Evolutionary conservation across 2,113 vertebrate genomes (phyloP).

Genomic region (Pavo muticus): DNA sequence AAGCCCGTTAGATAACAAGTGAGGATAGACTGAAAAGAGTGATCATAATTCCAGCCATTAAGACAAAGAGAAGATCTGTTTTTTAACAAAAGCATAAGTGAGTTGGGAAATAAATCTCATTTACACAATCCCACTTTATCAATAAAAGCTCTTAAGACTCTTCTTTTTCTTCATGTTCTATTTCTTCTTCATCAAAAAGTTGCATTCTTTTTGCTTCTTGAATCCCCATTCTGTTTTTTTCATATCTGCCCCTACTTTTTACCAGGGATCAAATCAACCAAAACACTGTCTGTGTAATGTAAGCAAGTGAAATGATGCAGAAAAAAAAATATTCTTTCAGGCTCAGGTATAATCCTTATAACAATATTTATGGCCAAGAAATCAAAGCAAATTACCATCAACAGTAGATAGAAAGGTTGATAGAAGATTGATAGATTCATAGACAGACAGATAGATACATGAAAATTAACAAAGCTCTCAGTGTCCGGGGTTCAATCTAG

Average conservation of each 20-base stretch:
- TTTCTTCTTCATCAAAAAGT: neutral
- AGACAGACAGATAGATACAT: neutral
- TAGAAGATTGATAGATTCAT: neutral
- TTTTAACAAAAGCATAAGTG: neutral
- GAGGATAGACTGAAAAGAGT: neutral
- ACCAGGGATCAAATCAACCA: neutral
- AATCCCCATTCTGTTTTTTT: neutral
- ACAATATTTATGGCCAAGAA: neutral
- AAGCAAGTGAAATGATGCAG: neutral
- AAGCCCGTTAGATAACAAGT: conserved; percentile 30
- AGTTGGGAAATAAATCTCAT: neutral
- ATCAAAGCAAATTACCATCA: neutral
- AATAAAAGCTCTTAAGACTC: neutral
- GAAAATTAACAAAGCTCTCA: neutral
- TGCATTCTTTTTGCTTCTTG: neutral
- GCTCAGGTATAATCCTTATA: neutral
- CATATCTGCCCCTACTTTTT: neutral
- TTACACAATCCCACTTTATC: neutral
- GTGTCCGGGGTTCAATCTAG: neutral
- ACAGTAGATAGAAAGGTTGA: neutral
- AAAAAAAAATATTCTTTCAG: neutral
- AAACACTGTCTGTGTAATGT: neutral
- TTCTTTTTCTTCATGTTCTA: neutral
- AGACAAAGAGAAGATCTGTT: conserved; percentile 6
- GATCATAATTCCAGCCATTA: neutral